A percentile compares a stretch with the other conserved stretches of the same genome.
Conservation (phyloP, 2,888 invertebrate species). For the Dryobota labecula region DNA sequence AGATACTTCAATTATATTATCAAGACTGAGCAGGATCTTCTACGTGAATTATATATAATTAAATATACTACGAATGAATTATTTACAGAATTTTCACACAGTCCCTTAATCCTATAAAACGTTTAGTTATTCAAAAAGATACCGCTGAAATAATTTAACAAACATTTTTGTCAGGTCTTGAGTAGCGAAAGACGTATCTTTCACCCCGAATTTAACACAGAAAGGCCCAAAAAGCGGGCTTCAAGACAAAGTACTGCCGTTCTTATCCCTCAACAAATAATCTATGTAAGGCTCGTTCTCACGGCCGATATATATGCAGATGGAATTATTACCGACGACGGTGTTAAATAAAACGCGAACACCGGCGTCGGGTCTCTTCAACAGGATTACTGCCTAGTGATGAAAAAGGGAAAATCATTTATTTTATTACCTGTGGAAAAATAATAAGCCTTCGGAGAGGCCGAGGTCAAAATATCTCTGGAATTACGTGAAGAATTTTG, state of each 20-base stretch:
- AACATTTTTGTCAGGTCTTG: slow-evolving; percentile 60
- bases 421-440: slow-evolving; percentile 82
- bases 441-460: slow-evolving; percentile 76
- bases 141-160: slow-evolving; percentile 52
- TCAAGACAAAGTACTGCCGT: slow-evolving; percentile 57
- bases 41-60: too few relatives aligned
- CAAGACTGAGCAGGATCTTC: neutral
- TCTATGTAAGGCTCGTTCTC: slow-evolving; percentile 61
- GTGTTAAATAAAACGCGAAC: slow-evolving; percentile 80
- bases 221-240: slow-evolving; percentile 54
- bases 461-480: slow-evolving; percentile 64
- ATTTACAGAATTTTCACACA: slow-evolving; percentile 33
- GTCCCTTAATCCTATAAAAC: slow-evolving; percentile 37
- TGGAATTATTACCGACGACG: slow-evolving; percentile 80
- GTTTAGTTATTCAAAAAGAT: slow-evolving; percentile 55
- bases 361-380: slow-evolving; percentile 59
- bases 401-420: slow-evolving; percentile 84
- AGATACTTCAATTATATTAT: neutral
- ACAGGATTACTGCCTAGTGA: slow-evolving; percentile 75
- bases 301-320: slow-evolving; percentile 82
- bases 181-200: slow-evolving; percentile 58
- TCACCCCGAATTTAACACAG: slow-evolving; percentile 59
- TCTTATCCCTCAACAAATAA: slow-evolving; percentile 62
- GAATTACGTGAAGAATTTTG: slow-evolving; percentile 66
- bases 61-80: slow-evolving; percentile 27